These are phyloP conservation scores for Parapristionchus giblindavisi DNA, from an alignment of 2,888 invertebrate genomes.

Conservation along the genomic window DNA sequence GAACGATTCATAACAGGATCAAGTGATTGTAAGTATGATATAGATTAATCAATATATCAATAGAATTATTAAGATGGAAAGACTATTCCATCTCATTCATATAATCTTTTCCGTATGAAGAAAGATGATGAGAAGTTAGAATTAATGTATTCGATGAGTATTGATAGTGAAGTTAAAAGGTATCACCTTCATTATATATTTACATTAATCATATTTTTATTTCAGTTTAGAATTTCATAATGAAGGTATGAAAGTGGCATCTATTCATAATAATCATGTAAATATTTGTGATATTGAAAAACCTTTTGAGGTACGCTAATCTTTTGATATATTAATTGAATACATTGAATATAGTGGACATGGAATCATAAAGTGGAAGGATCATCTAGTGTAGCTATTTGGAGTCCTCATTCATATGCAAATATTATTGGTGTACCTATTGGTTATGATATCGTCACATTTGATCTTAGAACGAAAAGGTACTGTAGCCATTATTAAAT, in stretches of 20 bases:
- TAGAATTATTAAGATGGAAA: not conserved
- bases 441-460: conserved; percentile 85
- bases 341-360: not conserved
- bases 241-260: not conserved
- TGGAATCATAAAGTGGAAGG: not conserved
- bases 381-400: conserved; percentile 75
- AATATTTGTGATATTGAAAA: not conserved
- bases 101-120: conserved; percentile 15
- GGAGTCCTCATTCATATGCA: conserved; percentile 93
- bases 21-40: conserved; percentile 6
- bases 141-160: not conserved
- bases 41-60: not conserved
- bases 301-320: not conserved
- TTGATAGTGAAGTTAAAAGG: conserved; percentile 5
- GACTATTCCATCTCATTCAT: conserved; percentile 20
- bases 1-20: not conserved
- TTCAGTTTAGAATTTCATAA: not conserved
- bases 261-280: not conserved
- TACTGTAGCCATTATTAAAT: conserved; percentile 51
- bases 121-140: conserved; percentile 6
- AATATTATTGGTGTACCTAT: conserved; percentile 86
- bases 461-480: conserved; percentile 83
- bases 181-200: not conserved
- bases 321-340: not conserved
- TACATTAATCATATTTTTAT: not conserved